A percentile compares a stretch with the other conserved stretches of the same genome.
Evolutionary conservation across 92 coral and sea anemone species (phyloP).

Genomic region (Hydrozoanthus gracilis): DNA sequence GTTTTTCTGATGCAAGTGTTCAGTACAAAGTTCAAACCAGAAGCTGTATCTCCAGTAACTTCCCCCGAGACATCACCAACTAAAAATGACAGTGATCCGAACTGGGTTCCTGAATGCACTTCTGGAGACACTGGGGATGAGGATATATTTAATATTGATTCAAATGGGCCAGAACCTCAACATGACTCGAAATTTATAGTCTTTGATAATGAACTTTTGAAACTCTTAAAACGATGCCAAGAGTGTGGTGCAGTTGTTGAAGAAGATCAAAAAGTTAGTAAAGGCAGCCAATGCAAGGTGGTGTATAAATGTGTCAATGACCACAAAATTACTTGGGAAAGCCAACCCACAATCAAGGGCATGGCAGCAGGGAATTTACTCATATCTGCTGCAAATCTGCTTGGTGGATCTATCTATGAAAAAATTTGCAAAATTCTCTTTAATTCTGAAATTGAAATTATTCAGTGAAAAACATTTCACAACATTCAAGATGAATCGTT

Average conservation of each 20-base stretch:
- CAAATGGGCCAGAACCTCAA: conserved; percentile 2
- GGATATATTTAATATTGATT: neutral
- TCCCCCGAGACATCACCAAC: neutral
- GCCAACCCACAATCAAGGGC: conserved; percentile 62
- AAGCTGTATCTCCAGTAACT: neutral
- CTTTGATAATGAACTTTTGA: neutral
- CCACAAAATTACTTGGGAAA: conserved; percentile 58
- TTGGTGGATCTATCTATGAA: conserved; percentile 62
- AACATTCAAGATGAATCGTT: conserved; percentile 54
- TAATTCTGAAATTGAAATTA: conserved; percentile 29
- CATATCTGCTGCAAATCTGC: conserved; percentile 59
- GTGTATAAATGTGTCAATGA: conserved; percentile 48
- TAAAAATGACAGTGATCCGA: conserved; percentile 1
- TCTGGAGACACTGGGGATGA: conserved; percentile 11
- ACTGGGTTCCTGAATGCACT: conserved; percentile 4
- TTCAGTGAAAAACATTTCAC: neutral
- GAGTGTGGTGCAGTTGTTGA: conserved; percentile 46
- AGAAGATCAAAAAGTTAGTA: neutral
- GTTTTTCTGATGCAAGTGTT: neutral
- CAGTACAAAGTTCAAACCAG: conserved; percentile 12
- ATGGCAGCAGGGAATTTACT: conserved; percentile 72
- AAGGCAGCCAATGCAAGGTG: conserved; percentile 57
- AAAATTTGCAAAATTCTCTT: conserved; percentile 47
- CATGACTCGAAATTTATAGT: conserved; percentile 9
- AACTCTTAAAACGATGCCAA: neutral